Base-by-base conservation (phyloP, 2,113 vertebrate species). In the Pogonocichla stellata region DNA sequence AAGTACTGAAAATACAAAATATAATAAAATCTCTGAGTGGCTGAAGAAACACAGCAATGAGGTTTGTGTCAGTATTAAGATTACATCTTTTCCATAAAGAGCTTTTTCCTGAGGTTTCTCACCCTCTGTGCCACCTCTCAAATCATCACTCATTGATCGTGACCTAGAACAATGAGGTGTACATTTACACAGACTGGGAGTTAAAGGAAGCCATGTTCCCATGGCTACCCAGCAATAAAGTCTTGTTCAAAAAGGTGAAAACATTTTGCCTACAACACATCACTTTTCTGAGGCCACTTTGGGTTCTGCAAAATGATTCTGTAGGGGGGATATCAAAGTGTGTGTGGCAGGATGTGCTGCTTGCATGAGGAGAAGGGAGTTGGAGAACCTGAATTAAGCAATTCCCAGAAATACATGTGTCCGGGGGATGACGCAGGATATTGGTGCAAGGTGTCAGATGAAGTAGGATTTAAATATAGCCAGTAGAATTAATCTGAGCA, bases 391-490 rank as follows among this genome's bases (percentile, higher is more conserved):
- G 85, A 90, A 66, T 86, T 15, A 83, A 86, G n/a, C 54, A 48
- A 24, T 69, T 88, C 54, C 25, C 66, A 88, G 79, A 93, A 90
- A 77, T 33, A 61, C 8, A 12, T 2, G 2, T 82, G 78, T 72
- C 66, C 65, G 66, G 62, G 8, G 57, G 45, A 77, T 94, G 80
- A 43, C 7, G 14, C 22, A 92, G 62, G 20, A 47, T 82, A 29
- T 61, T 85, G 62, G 74, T 48, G 36, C 4, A 13, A 87, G 23
- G 31, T 85, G 70, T 88, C 78, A 82, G 62, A 81, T 67, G 84
- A 74, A 92, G 72, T 38, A 57, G 58, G 19, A 57, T 94, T 95
- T 94, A 80, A 91, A 85, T 12, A 91, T 23, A 89, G 58, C 18
- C 54, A 36, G 54, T 50, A 77, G 38, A 69, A 90, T 38, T 6